Conservation (phyloP, 1,140 invertebrate genomes). For the Drosophila pachea region DNA sequence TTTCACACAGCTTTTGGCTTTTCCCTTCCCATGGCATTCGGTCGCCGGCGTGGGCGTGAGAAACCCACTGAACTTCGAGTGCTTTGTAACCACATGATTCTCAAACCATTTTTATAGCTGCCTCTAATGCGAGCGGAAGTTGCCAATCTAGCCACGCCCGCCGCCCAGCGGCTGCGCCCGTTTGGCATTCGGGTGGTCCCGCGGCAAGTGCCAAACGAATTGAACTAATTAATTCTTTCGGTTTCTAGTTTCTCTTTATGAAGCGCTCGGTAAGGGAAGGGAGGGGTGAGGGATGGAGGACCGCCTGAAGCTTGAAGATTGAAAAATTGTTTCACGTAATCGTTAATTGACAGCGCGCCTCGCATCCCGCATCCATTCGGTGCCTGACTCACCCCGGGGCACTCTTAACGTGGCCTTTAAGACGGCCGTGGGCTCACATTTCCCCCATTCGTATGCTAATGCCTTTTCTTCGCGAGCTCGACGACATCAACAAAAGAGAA, state of each 20-base stretch:
- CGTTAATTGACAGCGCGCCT: slow-evolving; percentile 2
- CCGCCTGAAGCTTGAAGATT: slow-evolving; percentile 40
- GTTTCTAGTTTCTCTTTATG: neutral
- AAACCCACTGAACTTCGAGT: slow-evolving; percentile 63
- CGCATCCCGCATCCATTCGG: no score
- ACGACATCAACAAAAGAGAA: no score
- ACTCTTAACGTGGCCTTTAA: no score
- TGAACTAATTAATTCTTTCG: slow-evolving; percentile 28
- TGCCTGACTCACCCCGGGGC: no score
- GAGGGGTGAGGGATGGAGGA: neutral
- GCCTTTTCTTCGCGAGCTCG: no score
- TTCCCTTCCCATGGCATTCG: slow-evolving; percentile 54
- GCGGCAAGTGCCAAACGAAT: slow-evolving; percentile 6
- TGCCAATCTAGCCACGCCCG: slow-evolving; percentile 36
- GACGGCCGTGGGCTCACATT: no score
- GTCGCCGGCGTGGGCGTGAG: slow-evolving; percentile 66
- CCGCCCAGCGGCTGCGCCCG: neutral
- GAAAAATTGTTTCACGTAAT: slow-evolving; percentile 10
- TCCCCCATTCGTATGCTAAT: no score
- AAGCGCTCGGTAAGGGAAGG: no score
- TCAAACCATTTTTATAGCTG: neutral
- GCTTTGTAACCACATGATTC: slow-evolving; percentile 29
- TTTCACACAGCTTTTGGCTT: slow-evolving; percentile 65
- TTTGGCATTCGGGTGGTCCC: slow-evolving; percentile 17
- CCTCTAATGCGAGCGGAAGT: slow-evolving; percentile 58